A percentile compares a stretch with the other conserved stretches of the same genome.
Conservation (phyloP, 1,140 invertebrate species). For the Rhyacophila brunnea region DNA sequence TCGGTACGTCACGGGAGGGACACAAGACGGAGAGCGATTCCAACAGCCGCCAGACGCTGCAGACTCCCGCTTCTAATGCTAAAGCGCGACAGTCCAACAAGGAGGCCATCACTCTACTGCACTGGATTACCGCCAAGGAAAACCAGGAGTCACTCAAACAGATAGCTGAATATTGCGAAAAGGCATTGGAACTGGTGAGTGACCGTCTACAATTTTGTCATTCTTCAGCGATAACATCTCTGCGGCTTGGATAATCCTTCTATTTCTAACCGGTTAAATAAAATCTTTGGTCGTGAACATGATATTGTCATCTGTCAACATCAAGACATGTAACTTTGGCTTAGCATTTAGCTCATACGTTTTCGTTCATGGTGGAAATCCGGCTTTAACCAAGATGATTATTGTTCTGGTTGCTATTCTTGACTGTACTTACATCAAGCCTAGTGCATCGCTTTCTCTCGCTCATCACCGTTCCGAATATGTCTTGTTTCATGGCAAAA, state of each 20-base stretch:
- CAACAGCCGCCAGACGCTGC: not conserved
- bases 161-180: conserved; percentile 73
- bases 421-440: too few relatives aligned
- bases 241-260: not conserved
- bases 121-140: conserved; percentile 83
- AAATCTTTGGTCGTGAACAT: too few relatives aligned
- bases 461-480: too few relatives aligned
- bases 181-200: conserved; percentile 45
- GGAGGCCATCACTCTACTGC: conserved; percentile 61
- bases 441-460: too few relatives aligned
- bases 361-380: too few relatives aligned
- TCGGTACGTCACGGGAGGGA: conserved; percentile 14
- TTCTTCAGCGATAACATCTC: not conserved
- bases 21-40: conserved; percentile 17
- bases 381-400: too few relatives aligned
- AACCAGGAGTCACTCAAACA: conserved; percentile 75
- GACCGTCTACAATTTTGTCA: too few relatives aligned
- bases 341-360: too few relatives aligned
- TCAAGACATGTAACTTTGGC: too few relatives aligned
- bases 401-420: too few relatives aligned
- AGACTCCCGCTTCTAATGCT: conserved; percentile 9
- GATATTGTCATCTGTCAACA: too few relatives aligned
- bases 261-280: not conserved
- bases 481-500: too few relatives aligned
- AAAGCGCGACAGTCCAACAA: conserved; percentile 40